Base-by-base conservation (phyloP, 2,888 invertebrate species). In the Dione juno region DNA sequence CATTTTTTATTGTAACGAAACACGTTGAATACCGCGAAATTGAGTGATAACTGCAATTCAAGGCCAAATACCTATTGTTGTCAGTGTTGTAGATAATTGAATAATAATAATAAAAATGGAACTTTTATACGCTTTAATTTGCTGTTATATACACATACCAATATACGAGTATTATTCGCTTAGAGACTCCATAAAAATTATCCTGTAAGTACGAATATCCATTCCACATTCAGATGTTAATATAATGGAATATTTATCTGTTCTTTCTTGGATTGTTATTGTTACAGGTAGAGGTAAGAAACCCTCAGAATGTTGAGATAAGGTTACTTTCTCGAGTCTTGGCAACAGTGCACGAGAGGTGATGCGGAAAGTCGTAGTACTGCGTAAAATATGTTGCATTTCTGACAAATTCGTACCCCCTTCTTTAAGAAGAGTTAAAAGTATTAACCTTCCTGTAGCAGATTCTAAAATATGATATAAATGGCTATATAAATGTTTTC, bases 181-280 rank as follows among this genome's bases (percentile, higher is more conserved):
- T 13, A 61, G 64, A 13, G 72, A 74, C 69, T 84, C 82, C 41
- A 87, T 76, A 68, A 92, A 90, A 11, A 89, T 52, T 61, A 93
- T 83, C 77, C 81, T 87, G 68, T 92, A 93, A 11, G 86, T 87
- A 13, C 93, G 87, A 69, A 93, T 83, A 73, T 94, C 93, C 88
- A 90, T 88, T 41, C 90, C 89, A 70, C 90, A 90, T 9, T 89
- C 88, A 1, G 93, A 93, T 10, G 86, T 88, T n/a, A 94, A 80
- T 9, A 84, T 85, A 8, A 93, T 72, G 1, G 87, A 77, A 74
- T 87, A 89, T 78, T 89, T 92, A 69, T 90, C 90, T 1, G 84
- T 75, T 57, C 81, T 84, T 43, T 87, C 84, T 7, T 81, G 78
- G 1, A 76, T 73, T 0, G 88, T 85, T 66, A 90, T 70, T 7